Evolutionary conservation across 2,797 vertebrate genomes (phyloP).

Genomic region (Tarsius wallacei): DNA sequence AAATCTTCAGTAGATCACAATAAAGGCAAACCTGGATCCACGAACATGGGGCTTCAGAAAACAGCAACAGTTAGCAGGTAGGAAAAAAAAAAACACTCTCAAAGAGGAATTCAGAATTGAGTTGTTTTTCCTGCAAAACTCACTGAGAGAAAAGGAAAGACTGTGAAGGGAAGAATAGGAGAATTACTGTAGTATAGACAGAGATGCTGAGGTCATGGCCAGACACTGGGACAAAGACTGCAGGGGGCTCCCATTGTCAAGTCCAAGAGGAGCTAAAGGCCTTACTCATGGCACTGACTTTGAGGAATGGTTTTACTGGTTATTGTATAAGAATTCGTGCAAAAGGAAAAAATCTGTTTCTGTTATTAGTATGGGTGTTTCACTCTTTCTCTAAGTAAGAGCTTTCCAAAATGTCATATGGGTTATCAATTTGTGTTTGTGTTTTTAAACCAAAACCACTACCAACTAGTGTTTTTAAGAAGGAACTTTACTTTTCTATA

Average conservation of each 20-base stretch:
- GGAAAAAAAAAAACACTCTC: neutral
- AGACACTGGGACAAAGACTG: neutral
- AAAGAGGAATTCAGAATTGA: neutral
- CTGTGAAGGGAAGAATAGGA: neutral
- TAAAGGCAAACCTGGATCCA: neutral
- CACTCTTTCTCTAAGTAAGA: neutral
- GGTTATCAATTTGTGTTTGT: neutral
- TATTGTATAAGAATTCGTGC: neutral
- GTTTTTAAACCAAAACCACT: neutral
- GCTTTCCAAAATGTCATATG: slow-evolving; percentile 25
- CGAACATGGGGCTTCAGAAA: neutral
- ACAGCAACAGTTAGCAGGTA: neutral
- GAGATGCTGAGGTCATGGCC: neutral
- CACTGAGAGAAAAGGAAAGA: neutral
- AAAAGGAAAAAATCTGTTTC: neutral
- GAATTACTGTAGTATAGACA: fast-evolving
- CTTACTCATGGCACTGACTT: fast-evolving
- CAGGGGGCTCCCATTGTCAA: neutral
- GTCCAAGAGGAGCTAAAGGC: neutral
- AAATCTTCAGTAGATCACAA: slow-evolving; percentile 18
- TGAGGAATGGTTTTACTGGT: neutral
- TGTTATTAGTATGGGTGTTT: neutral
- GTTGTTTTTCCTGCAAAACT: slow-evolving; percentile 35
- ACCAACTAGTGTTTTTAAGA: neutral
- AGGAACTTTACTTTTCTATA: neutral